A percentile compares a stretch with the other conserved stretches of the same genome.
Conservation (phyloP, 2,113 vertebrate species). For the Actinemys pallida region DNA sequence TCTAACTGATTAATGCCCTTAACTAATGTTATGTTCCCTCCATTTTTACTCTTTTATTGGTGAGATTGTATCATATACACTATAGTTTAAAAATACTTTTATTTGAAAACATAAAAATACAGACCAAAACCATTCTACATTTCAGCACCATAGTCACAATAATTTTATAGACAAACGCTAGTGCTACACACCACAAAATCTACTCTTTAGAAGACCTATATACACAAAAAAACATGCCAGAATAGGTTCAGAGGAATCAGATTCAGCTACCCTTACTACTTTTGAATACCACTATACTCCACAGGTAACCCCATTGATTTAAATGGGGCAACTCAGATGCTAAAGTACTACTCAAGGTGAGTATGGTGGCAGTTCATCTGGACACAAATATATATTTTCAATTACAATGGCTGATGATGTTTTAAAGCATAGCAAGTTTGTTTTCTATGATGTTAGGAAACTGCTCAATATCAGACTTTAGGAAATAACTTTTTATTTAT, state of each 20-base stretch:
- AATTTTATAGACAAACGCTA: not conserved
- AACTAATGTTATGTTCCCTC: not conserved
- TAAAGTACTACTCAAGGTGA: not conserved
- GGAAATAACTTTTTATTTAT: too few species aligned
- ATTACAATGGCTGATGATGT: not conserved
- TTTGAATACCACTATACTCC: not conserved
- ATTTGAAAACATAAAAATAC: not conserved
- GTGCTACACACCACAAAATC: fast-evolving
- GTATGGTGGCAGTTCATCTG: not conserved
- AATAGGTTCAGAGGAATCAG: not conserved
- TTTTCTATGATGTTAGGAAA: not conserved
- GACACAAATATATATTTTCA: not conserved
- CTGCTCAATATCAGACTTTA: not conserved
- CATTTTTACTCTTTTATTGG: fast-evolving
- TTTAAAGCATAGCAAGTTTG: not conserved
- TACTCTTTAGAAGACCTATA: not conserved
- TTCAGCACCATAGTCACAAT: not conserved
- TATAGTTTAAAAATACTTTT: not conserved
- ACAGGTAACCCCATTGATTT: not conserved
- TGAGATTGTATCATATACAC: not conserved
- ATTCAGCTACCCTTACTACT: not conserved
- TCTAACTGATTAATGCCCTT: not conserved
- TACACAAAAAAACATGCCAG: not conserved
- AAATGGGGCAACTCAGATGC: not conserved
- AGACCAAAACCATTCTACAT: not conserved